Evolutionary conservation across 2,888 invertebrate species (phyloP), one percentile per base, ranked within the genome.

Genomic region (Lepas anatifera): DNA sequence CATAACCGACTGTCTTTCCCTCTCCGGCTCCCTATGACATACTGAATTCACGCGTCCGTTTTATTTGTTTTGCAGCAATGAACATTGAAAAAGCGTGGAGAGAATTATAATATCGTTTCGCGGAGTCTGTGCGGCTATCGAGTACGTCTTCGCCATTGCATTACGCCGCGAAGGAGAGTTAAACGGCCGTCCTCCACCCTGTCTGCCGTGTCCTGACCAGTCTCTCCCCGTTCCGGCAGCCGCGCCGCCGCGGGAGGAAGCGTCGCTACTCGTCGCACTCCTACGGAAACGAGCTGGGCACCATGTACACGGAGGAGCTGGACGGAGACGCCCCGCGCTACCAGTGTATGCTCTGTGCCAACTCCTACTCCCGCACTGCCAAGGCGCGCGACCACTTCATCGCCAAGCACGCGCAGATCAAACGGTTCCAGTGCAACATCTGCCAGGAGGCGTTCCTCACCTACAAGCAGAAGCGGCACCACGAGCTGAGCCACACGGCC

Each of bases 401-500:
- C 39, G 66, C 66, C 66, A 66, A 66, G 39, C 66, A 66, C 66
- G 66, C 66, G 39, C 66, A 66, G 66, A 37, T 66, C 39, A 37
- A 41, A 25, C 66, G 66, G 11, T 66, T 66, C 39, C 11, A 10
- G 25, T 66, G 66, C 27, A 27, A 37, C 25, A n/a, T 66, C 25
- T 66, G 66, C 13, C 1, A 37, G 66, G 39, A 66, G 27, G 39
- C 39, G 66, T 66, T 66, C 39, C 66, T 66, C 25, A 66, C 66
- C 25, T 66, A 66, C 66, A 66, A 66, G 27, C 66, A 66, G 66
- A 66, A 66, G 66, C 66, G 66, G 66, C 66, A 66, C 39, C 66
- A 66, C 39, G 66, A 66, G 66, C 66, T 66, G 66, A 66, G 66
- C 27, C 66, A 66, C 66, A 66, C 66, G 66, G 66, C 66, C 39